phyloP scores from a whole-genome alignment of 1,140 invertebrate genomes.

The Callitettix versicolor region DNA sequence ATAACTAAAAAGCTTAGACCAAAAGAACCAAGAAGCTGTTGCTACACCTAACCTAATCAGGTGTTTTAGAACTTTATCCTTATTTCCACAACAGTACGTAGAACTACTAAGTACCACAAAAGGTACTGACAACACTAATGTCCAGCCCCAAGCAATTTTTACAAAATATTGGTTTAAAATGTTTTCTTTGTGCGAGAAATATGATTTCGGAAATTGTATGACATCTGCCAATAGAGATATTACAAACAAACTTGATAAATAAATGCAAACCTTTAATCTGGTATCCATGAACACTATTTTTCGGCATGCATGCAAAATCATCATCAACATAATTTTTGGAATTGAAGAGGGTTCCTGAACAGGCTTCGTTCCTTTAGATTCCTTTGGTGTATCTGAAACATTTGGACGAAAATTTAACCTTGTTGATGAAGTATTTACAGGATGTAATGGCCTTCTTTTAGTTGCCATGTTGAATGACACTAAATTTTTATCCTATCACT shows the following conservation, averaged over 20 bases:
- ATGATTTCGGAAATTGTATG: constrained; percentile 67
- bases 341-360: constrained; percentile 72
- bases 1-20: constrained; percentile 70
- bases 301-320: constrained; percentile 79
- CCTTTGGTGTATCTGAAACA: constrained; percentile 34
- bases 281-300: constrained; percentile 76
- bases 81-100: constrained; percentile 71
- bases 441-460: constrained; percentile 13
- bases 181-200: constrained; percentile 79
- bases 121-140: constrained; percentile 57
- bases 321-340: constrained; percentile 64
- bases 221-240: constrained; percentile 78
- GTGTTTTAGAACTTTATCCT: constrained; percentile 54
- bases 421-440: constrained; percentile 4
- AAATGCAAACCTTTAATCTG: constrained; percentile 74
- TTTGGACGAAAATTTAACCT: constrained; percentile 43
- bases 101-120: constrained; percentile 74
- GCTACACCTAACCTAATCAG: constrained; percentile 64
- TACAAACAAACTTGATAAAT: constrained; percentile 67
- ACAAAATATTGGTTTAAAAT: constrained; percentile 87
- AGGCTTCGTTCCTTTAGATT: constrained; percentile 53
- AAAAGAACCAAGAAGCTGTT: constrained; percentile 79
- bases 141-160: constrained; percentile 93
- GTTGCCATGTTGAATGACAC: constrained; percentile 20
- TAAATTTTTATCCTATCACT: no score